Base-by-base conservation (phyloP, 2,888 invertebrate species). In the Noctua janthe region DNA sequence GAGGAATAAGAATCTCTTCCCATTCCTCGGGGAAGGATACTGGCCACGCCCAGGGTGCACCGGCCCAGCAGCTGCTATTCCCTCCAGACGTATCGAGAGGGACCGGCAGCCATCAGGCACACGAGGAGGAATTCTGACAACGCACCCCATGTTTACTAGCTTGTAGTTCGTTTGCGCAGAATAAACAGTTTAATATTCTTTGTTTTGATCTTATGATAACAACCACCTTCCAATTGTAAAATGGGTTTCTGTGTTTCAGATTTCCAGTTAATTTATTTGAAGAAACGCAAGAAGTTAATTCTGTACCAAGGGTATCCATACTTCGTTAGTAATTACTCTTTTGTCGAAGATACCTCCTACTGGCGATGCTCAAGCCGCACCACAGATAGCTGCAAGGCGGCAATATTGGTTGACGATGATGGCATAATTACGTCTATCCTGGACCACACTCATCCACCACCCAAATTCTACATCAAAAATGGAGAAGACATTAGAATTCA, bases 281-380 rank as follows among this genome's bases (percentile, higher is more conserved):
- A 49, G 64, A 72, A 29, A 72, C 83, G 83, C 0, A 83, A 80
- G 1, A 56, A n/a, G n/a, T 64, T 80, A 49, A 67, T 83, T 17
- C 35, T 83, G 1, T 72, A 83, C 64, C 69, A 70, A 6, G 13
- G 72, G 4, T 76, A 78, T 59, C 11, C 78, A 54, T 70, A 70
- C 83, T 15, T 29, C 29, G 62, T 62, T 43, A 5, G 20, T 29
- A 59, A 70, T 62, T 67, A 81, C 20, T 62, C 69, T 56, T 39
- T 15, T 23, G 51, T 59, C 2, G 81, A 81, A 54, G 51, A 56
- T n/a, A 81, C 62, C 2, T 47, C 74, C 2, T 49, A 70, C 17
- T 81, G 80, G 80, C 74, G 47, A 17, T 81, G 80, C 47, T 35
- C 81, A 23, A 51, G 54, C 10, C 59, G 80, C 5, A 79, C 62